A percentile compares a stretch with the other conserved stretches of the same genome.
Evolutionary conservation across 2,888 invertebrate genomes (phyloP).

Genomic region (Macrosiphum euphorbiae): DNA sequence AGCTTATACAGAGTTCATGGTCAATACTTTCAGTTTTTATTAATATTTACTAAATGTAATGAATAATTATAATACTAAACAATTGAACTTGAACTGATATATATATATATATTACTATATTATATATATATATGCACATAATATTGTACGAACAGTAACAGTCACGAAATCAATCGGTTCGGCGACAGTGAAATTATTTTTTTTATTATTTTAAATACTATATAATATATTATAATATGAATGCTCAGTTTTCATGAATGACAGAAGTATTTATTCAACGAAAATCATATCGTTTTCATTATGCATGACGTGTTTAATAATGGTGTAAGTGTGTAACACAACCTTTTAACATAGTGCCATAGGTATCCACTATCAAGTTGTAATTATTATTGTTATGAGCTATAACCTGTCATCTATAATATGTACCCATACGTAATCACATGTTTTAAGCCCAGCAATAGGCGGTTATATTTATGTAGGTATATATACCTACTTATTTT

Average conservation of each 20-base stretch:
- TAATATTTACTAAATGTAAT: constrained; percentile 27
- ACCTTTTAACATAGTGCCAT: background rate
- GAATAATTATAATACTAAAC: background rate
- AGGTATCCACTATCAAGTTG: background rate
- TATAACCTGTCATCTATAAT: constrained; percentile 8
- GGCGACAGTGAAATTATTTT: background rate
- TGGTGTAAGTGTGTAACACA: background rate
- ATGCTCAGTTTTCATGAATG: background rate
- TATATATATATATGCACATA: background rate
- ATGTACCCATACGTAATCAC: background rate
- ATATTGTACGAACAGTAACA: background rate
- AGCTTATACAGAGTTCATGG: constrained; percentile 45
- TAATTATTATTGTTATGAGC: constrained; percentile 3
- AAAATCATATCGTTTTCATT: background rate
- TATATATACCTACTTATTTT: background rate
- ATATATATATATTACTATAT: background rate
- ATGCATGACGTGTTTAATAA: background rate
- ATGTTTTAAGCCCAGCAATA: background rate
- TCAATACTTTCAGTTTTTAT: constrained; percentile 22
- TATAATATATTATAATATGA: background rate
- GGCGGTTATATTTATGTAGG: background rate
- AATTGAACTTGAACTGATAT: background rate
- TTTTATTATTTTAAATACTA: background rate
- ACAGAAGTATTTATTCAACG: background rate
- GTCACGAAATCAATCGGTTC: background rate